These are phyloP conservation scores for Callocephalon fimbriatum DNA, from an alignment of 2,113 vertebrate genomes.

Conservation along the genomic window DNA sequence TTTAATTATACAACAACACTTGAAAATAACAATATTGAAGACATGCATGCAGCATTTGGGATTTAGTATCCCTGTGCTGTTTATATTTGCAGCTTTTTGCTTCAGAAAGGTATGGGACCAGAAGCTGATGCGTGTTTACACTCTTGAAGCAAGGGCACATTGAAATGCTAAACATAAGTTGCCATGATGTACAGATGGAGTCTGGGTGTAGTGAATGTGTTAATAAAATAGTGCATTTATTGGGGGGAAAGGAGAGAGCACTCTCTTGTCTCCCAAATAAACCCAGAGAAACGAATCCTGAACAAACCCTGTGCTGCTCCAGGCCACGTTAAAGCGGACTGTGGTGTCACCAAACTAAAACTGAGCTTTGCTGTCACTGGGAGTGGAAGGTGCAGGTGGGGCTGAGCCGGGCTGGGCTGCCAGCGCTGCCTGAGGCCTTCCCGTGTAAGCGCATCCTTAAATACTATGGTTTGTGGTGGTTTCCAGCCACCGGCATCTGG, in stretches of 20 bases:
- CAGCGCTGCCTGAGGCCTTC: background rate
- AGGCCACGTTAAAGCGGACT: background rate
- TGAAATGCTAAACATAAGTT: background rate
- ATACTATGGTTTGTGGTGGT: background rate
- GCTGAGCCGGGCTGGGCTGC: background rate
- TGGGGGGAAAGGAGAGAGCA: background rate
- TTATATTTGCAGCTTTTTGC: constrained; percentile 41
- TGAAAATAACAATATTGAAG: constrained; percentile 34
- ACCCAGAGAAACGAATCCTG: background rate
- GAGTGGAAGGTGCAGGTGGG: background rate
- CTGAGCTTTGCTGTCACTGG: background rate
- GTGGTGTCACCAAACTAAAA: background rate
- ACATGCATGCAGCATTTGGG: background rate
- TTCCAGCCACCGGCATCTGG: background rate
- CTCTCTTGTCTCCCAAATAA: fast-evolving
- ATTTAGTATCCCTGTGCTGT: constrained; percentile 19
- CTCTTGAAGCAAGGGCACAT: constrained; percentile 12
- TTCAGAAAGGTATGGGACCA: constrained; percentile 35
- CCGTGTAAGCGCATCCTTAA: background rate
- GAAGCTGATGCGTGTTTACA: constrained; percentile 4
- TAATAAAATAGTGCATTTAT: background rate
- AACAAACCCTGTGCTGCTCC: background rate
- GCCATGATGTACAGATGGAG: background rate
- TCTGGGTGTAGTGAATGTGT: constrained; percentile 29
- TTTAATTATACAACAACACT: constrained; percentile 49